phyloP scores from a whole-genome alignment of 1,140 invertebrate species.

The Coenobita brevimanus region DNA sequence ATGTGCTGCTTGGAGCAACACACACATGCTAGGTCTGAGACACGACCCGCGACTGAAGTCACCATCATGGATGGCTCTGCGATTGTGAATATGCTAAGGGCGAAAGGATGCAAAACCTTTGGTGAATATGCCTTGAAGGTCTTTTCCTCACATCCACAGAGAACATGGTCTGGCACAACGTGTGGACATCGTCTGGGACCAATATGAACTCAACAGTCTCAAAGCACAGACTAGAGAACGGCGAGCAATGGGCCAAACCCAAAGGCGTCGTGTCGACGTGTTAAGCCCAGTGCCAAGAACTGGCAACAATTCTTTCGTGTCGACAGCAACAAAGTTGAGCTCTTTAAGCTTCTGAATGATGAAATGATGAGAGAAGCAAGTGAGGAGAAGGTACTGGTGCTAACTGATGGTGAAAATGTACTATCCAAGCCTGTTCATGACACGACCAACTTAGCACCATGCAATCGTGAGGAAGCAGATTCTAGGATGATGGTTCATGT shows the following conservation, averaged over 20 bases:
- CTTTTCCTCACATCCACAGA: background rate
- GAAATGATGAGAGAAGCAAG: background rate
- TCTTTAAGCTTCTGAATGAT: constrained; percentile 12
- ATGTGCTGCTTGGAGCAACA: background rate
- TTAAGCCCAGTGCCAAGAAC: background rate
- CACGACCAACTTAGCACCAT: constrained; percentile 26
- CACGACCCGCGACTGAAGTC: too few species aligned
- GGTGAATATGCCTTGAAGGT: background rate
- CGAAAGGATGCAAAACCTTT: background rate
- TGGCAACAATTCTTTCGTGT: constrained; percentile 12
- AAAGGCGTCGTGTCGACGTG: background rate
- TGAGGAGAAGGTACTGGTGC: background rate
- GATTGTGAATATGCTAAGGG: constrained; percentile 14
- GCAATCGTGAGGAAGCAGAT: constrained; percentile 28
- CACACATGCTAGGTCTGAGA: too few species aligned
- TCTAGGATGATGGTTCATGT: constrained; percentile 18
- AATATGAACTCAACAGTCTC: constrained; percentile 4
- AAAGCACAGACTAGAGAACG: background rate
- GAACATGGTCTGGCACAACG: background rate
- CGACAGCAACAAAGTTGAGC: constrained; percentile 5
- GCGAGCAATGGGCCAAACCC: background rate
- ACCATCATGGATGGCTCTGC: constrained; percentile 2
- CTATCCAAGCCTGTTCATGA: background rate
- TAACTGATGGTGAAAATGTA: background rate
- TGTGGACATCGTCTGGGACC: background rate